Evolutionary conservation across 2,113 vertebrate species (phyloP), one percentile per base, ranked within the genome.

Genomic region (Melanostigma gelatinosum): DNA sequence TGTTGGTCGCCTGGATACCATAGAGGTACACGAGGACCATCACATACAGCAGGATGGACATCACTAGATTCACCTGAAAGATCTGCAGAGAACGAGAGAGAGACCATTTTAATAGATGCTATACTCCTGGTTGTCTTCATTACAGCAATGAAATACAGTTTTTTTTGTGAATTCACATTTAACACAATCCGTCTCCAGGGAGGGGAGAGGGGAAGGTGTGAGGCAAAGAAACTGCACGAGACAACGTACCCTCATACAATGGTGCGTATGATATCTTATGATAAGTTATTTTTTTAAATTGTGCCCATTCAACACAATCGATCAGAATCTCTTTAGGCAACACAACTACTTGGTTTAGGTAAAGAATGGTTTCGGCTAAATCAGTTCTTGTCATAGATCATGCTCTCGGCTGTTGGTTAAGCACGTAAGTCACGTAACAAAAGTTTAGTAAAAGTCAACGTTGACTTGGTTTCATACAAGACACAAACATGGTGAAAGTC

Each of bases 21-120:
- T 97, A 97, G 93, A 99, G 97, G 96, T 97, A 98, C 93, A 96
- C 83, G 79, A 99, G 97, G 95, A 98, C 96, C 97, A 98, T 97
- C 95, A 97, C 96, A 95, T 98, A 99, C 95, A 99, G 96, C 96
- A 99, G 96, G 96, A 99, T 97, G 96, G 97, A 99, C 98, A 99
- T 99, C 96, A 98, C 98, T 97, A 98, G 97, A 97, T 98, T 99
- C 97, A 99, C 98, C 97, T 99, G 97, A 97, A 99, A 97, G 95
- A 99, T 93, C 98, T 99, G 93, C 27, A 94, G 91, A 91, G 78
- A 91, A 74, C 91, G 91, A 94, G 27, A 91, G 46, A 88, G 22
- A 84, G 4, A 48, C 0, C 22, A 12, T 5, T 44, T 73, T 64
- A 72, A 66, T 50, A 27, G 7, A 52, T 10, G 38, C 12, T 24